These are phyloP conservation scores for Rhinolophus ferrumequinum DNA, from an alignment of 2,113 vertebrate species.

Conservation along the genomic window DNA sequence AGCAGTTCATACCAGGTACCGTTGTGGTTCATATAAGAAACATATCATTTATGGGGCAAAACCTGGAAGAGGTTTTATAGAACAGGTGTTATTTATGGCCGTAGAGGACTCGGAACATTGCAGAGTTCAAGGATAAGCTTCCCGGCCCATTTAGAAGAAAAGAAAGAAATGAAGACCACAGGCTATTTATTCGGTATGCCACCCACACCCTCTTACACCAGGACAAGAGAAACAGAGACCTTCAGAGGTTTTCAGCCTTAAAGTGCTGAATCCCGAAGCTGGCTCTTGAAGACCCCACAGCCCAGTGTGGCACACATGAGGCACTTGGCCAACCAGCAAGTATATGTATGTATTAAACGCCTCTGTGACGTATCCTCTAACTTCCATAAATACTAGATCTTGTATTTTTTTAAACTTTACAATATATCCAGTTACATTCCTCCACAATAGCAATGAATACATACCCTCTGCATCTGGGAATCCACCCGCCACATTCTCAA, in stretches of 20 bases:
- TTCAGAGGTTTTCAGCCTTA: not conserved
- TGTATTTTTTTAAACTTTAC: not conserved
- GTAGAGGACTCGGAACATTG: not conserved
- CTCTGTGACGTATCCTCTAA: not conserved
- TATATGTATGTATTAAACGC: not conserved
- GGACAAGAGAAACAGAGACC: not conserved
- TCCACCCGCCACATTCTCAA: constrained; percentile 98
- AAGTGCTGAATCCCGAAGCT: not conserved
- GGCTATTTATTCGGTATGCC: not conserved
- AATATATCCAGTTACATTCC: not conserved
- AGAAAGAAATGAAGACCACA: not conserved
- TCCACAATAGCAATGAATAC: constrained; percentile 12
- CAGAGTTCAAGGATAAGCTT: not conserved
- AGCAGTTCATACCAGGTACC: not conserved
- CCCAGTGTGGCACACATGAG: not conserved
- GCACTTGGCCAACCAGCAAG: not conserved
- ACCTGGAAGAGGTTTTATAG: not conserved
- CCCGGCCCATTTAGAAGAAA: not conserved
- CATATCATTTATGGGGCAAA: not conserved
- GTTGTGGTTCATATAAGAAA: not conserved
- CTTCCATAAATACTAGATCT: not conserved
- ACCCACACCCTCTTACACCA: not conserved
- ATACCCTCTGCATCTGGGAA: constrained; percentile 95
- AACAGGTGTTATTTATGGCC: not conserved
- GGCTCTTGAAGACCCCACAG: not conserved